Evolutionary conservation across 2,797 vertebrate genomes (phyloP).

Genomic region (Cygnus olor): DNA sequence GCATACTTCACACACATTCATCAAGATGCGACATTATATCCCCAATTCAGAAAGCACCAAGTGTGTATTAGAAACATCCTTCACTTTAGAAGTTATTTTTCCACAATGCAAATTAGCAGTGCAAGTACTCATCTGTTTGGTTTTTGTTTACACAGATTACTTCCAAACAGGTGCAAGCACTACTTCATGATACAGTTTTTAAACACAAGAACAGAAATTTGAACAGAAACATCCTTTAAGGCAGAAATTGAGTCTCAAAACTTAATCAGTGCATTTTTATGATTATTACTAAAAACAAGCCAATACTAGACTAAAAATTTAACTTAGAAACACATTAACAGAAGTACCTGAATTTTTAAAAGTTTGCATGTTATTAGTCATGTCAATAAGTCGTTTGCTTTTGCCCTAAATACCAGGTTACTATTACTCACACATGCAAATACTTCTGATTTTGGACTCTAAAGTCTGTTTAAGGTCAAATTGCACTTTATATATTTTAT

Average conservation of each 20-base stretch:
- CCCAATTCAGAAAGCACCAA: constrained; percentile 40
- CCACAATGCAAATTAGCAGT: background rate
- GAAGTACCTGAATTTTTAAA: constrained; percentile 21
- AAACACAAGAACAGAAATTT: background rate
- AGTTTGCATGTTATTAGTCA: background rate
- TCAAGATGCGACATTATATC: constrained; percentile 39
- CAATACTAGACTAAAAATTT: constrained; percentile 6
- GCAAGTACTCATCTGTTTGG: background rate
- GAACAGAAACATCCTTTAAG: constrained; percentile 29
- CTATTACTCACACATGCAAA: constrained; percentile 27
- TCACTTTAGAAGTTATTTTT: constrained; percentile 33
- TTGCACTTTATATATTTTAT: constrained; percentile 43
- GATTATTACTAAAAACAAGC: constrained; percentile 34
- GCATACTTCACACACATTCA: constrained; percentile 34
- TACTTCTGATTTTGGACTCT: background rate
- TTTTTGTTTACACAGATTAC: background rate
- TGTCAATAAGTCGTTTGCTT: constrained; percentile 4
- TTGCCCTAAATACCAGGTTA: constrained; percentile 32
- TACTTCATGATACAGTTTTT: background rate
- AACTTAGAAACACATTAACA: constrained; percentile 17
- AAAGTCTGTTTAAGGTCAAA: constrained; percentile 12
- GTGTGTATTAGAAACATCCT: background rate
- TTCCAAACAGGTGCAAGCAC: background rate
- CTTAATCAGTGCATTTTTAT: constrained; percentile 55
- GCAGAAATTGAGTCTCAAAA: constrained; percentile 39